These are phyloP conservation scores for Lemur catta DNA, from an alignment of 2,797 vertebrate species.

Conservation along the genomic window DNA sequence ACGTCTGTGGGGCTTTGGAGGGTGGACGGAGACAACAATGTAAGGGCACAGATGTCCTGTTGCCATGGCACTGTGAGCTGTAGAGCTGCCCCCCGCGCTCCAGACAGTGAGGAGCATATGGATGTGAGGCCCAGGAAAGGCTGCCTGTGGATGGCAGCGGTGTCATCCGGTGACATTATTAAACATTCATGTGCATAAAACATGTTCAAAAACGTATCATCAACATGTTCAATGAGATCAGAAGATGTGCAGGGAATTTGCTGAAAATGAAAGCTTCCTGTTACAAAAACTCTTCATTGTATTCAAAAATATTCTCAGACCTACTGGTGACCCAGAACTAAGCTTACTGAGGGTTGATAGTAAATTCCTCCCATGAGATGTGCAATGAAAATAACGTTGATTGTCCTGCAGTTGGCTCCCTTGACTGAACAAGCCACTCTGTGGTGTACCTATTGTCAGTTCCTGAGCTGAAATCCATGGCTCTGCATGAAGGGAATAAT, in stretches of 20 bases:
- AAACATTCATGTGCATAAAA: not conserved
- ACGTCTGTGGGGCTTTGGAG: not conserved
- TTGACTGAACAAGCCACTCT: not conserved
- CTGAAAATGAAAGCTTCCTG: not conserved
- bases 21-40: rapidly evolving
- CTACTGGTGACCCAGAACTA: not conserved
- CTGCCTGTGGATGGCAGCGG: not conserved
- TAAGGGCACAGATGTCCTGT: rapidly evolving
- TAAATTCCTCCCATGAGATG: not conserved
- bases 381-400: not conserved
- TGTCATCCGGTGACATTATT: not conserved
- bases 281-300: not conserved
- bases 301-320: not conserved
- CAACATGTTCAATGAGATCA: not conserved
- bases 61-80: rapidly evolving
- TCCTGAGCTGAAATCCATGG: not conserved
- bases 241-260: not conserved
- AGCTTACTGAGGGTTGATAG: not conserved
- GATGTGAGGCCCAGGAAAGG: rapidly evolving
- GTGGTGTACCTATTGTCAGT: rapidly evolving
- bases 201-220: not conserved
- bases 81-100: too few species aligned
- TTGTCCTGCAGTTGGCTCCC: not conserved
- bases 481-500: not conserved
- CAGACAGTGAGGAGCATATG: not conserved